Base-by-base conservation (phyloP, 2,113 vertebrate species). In the Grallaria varia region DNA sequence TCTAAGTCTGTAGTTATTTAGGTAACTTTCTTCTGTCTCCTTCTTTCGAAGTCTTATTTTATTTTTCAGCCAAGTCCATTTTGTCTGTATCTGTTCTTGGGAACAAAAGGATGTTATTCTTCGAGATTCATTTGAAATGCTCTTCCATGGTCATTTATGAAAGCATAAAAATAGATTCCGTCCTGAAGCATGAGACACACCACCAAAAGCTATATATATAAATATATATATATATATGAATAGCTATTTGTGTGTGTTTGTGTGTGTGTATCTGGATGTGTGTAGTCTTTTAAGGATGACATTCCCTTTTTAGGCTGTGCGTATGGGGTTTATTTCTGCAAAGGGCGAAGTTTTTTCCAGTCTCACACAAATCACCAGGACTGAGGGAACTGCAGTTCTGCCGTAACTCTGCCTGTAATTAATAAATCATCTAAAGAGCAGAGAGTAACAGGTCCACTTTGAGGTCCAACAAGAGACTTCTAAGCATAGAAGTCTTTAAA, bases 381-480 rank as follows among this genome's bases (percentile, higher is more conserved):
- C 71, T 35, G 81, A 88, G 52, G 67, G 69, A 94, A 30, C 84
- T 69, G 87, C 87, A 84, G 89, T 63, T 89, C 91, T 89, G 55
- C 67, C 0, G 4, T 67, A 95, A 78, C 45, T 86, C 84, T 80
- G 77, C 80, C 66, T 97, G 87, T 96, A 95, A 97, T 96, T 96
- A 96, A 96, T 96, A 95, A 96, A 95, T 96, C 94, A 93, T 97
- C 96, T 95, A 30, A 96, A 91, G 78, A 91, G 45, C 74, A 91
- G 49, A 87, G 84, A 87, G 62, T 76, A 91, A 82, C 93, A 69
- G 62, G 95, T 89, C 93, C 77, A 84, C 91, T 95, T 95, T 93
- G 95, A 97, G 91, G 93, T 83, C 89, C 91, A 93, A 89, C 71
- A 87, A 81, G 84, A 96, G 81, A 87, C 87, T 95, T 94, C 79